Conservation (phyloP, 2,888 invertebrate species). For the Cantharis lateralis region DNA sequence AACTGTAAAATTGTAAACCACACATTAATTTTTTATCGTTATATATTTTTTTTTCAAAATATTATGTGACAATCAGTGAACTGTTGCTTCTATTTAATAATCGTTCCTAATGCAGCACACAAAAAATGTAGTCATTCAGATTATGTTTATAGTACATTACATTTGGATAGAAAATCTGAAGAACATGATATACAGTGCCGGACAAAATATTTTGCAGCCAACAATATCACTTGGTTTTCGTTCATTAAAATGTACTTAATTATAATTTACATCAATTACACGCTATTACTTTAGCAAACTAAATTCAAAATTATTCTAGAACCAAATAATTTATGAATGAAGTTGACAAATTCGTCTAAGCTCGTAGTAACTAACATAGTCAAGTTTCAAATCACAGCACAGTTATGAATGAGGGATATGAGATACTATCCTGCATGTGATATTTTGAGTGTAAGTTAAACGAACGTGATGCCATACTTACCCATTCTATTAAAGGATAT, state of each 20-base stretch:
- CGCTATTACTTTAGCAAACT: constrained; percentile 21
- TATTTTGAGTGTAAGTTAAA: constrained; percentile 37
- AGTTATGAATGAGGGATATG: constrained; percentile 37
- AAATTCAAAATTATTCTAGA: constrained; percentile 9
- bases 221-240: constrained; percentile 1
- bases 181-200: not conserved
- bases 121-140: not conserved
- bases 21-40: constrained; percentile 16
- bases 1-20: constrained; percentile 12
- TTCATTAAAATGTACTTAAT: constrained; percentile 26
- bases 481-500: constrained; percentile 15
- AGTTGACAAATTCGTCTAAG: constrained; percentile 36
- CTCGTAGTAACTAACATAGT: constrained; percentile 26
- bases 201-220: not conserved
- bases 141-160: not conserved
- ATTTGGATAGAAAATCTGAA: not conserved
- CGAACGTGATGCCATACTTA: constrained; percentile 26
- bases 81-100: not conserved
- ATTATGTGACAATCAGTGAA: not conserved
- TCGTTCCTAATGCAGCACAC: not conserved
- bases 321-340: constrained; percentile 35
- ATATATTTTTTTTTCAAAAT: not conserved
- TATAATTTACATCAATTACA: constrained; percentile 33
- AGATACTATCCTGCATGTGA: constrained; percentile 33
- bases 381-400: constrained; percentile 32